Conservation (phyloP, 2,113 vertebrate species). For the Parus major region DNA sequence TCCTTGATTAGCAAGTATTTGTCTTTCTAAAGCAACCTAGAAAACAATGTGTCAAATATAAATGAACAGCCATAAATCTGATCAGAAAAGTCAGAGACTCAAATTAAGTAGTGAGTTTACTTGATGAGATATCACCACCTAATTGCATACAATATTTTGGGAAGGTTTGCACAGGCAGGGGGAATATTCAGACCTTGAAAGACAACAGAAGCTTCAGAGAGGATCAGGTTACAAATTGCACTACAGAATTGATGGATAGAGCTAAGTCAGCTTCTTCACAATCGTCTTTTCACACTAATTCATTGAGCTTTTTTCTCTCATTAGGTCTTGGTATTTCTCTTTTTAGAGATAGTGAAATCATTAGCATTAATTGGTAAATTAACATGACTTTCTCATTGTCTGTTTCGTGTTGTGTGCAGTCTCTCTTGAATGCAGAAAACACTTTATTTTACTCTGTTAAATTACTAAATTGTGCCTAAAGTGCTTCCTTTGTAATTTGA, state of each 20-base stretch:
- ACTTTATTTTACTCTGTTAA: background rate
- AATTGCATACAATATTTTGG: background rate
- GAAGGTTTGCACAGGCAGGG: background rate
- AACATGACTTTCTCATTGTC: background rate
- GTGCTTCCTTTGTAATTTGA: background rate
- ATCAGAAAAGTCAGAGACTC: background rate
- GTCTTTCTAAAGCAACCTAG: background rate
- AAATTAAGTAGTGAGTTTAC: background rate
- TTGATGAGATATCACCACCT: background rate
- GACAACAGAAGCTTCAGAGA: background rate
- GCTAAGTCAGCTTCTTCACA: background rate
- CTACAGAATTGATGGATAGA: background rate
- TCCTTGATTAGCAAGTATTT: background rate
- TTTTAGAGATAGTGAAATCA: background rate
- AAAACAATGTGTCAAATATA: background rate
- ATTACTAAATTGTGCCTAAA: background rate
- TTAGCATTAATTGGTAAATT: slow-evolving; percentile 2
- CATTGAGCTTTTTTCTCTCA: background rate
- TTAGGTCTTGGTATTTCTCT: background rate
- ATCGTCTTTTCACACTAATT: background rate
- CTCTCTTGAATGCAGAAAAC: background rate
- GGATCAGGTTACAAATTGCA: background rate
- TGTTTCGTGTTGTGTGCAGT: background rate
- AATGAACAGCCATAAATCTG: background rate
- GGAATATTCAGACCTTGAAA: background rate